A percentile compares a stretch with the other conserved stretches of the same genome.
Evolutionary conservation across 2,113 vertebrate genomes (phyloP).

Genomic region (Neomonachus schauinslandi): DNA sequence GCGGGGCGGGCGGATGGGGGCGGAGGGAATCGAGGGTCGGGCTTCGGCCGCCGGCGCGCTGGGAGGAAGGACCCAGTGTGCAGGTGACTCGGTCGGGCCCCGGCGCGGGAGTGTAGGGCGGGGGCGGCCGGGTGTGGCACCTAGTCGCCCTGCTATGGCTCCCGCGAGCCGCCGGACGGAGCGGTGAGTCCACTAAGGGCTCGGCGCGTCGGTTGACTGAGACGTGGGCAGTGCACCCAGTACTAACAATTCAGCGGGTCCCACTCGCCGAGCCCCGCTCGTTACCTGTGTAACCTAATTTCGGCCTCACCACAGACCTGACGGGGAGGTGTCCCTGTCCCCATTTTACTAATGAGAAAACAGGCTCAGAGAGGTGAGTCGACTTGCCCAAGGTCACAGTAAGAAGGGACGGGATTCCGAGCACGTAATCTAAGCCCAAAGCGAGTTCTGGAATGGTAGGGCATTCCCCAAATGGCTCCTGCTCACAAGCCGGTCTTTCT

Average conservation of each 20-base stretch:
- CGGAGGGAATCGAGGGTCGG: neutral
- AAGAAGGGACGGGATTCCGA: neutral
- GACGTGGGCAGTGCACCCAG: neutral
- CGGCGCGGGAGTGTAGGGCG: neutral
- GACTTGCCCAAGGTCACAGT: neutral
- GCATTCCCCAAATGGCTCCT: neutral
- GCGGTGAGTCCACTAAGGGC: neutral
- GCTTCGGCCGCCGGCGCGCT: neutral
- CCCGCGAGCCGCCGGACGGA: neutral
- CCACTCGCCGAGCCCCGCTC: neutral
- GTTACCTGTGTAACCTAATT: neutral
- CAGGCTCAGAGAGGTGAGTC: neutral
- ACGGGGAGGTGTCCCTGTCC: neutral
- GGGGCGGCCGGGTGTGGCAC: neutral
- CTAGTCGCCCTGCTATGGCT: neutral
- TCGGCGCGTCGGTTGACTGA: neutral
- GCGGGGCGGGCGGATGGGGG: neutral
- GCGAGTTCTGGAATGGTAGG: neutral
- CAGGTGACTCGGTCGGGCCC: conserved; percentile 60
- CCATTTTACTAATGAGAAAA: conserved; percentile 30
- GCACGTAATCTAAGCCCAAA: neutral
- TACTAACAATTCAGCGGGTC: neutral
- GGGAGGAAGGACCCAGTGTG: neutral
- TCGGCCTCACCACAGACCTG: neutral
- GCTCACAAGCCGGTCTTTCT: neutral